Conservation (phyloP, 1,140 invertebrate species). For the Eciton burchellii region DNA sequence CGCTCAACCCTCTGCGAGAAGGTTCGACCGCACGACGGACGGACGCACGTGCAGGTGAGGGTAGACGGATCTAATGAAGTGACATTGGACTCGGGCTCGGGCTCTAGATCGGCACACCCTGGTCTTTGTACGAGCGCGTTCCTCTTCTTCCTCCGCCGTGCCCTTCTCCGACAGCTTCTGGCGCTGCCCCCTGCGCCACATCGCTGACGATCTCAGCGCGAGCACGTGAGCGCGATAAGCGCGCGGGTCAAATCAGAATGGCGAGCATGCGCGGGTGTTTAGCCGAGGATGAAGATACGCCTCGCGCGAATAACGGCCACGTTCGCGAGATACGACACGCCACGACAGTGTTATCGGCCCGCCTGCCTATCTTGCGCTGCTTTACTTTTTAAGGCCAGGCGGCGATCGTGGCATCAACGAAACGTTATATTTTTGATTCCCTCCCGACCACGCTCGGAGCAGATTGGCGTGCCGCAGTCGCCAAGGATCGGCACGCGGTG, state of each 20-base stretch:
- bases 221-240: constrained; percentile 26
- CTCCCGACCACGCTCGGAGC: too few relatives aligned
- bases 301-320: neutral
- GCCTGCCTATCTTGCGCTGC: neutral
- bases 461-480: too few relatives aligned
- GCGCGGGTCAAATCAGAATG: constrained; percentile 36
- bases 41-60: constrained; percentile 67
- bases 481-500: constrained; percentile 39
- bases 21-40: too few relatives aligned
- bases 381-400: too few relatives aligned
- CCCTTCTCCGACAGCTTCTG: constrained; percentile 38
- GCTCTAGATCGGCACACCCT: constrained; percentile 68
- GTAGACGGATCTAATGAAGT: constrained; percentile 74
- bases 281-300: constrained; percentile 16
- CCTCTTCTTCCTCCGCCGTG: constrained; percentile 31
- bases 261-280: constrained; percentile 22
- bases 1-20: constrained; percentile 39
- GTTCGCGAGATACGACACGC: neutral
- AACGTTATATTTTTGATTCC: too few relatives aligned
- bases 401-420: too few relatives aligned
- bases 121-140: constrained; percentile 77
- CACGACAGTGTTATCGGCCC: neutral
- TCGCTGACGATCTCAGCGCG: constrained; percentile 22
- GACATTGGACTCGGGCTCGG: constrained; percentile 67
- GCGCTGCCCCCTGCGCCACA: constrained; percentile 45